Evolutionary conservation across 2,113 vertebrate genomes (phyloP).

Genomic region (Gasterosteus nipponicus): DNA sequence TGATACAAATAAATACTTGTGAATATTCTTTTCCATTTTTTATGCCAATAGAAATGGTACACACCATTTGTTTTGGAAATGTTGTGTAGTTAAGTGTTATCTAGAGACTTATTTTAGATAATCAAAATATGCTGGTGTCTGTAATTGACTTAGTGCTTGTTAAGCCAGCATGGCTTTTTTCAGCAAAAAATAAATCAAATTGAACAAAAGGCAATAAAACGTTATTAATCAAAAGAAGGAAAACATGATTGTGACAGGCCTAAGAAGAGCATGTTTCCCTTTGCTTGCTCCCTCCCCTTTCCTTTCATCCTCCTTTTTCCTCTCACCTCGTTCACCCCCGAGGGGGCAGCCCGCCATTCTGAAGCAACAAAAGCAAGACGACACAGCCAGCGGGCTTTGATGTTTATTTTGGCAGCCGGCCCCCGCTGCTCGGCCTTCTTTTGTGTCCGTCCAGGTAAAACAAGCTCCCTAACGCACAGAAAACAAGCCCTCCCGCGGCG

Average conservation of each 20-base stretch:
- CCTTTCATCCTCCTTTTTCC: slow-evolving; percentile 29
- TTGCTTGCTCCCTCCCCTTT: slow-evolving; percentile 32
- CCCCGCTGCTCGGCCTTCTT: slow-evolving; percentile 78
- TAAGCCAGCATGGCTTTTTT: neutral
- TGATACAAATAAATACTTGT: neutral
- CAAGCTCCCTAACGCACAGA: slow-evolving; percentile 64
- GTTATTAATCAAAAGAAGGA: slow-evolving; percentile 83
- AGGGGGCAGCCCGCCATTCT: slow-evolving; percentile 84
- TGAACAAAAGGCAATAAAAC: slow-evolving; percentile 75
- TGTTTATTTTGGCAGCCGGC: slow-evolving; percentile 84
- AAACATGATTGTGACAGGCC: slow-evolving; percentile 74
- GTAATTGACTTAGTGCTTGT: neutral
- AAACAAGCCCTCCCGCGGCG: slow-evolving; percentile 62
- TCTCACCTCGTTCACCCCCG: slow-evolving; percentile 66
- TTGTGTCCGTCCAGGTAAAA: slow-evolving; percentile 85
- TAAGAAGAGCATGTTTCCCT: slow-evolving; percentile 82
- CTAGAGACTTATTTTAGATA: neutral
- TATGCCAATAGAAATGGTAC: neutral
- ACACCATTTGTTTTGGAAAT: neutral
- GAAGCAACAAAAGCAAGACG: slow-evolving; percentile 84
- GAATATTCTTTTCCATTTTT: neutral
- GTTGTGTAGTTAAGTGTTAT: neutral
- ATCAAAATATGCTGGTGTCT: neutral
- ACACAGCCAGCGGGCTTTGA: slow-evolving; percentile 80
- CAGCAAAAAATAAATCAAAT: slow-evolving; percentile 45